These are phyloP conservation scores for Lophotis ruficrista DNA, from an alignment of 2,113 vertebrate species.

Conservation along the genomic window DNA sequence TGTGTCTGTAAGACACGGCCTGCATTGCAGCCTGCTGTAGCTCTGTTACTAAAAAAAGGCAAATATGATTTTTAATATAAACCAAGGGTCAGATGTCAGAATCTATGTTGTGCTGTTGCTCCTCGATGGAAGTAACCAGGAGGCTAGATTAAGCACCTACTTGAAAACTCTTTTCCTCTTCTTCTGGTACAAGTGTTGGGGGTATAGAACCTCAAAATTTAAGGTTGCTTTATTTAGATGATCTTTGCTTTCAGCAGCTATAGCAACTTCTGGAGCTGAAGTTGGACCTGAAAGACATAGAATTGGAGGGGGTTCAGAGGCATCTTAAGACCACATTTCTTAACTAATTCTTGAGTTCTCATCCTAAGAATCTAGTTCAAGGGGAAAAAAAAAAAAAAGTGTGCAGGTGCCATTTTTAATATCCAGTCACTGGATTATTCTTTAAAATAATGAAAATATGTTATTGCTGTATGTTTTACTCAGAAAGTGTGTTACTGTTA, in stretches of 20 bases:
- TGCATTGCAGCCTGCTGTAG: neutral
- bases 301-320: neutral
- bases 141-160: neutral
- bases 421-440: neutral
- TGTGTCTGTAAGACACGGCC: neutral
- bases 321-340: neutral
- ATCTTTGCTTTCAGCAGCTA: neutral
- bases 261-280: neutral
- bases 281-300: neutral
- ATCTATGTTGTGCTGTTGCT: neutral
- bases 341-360: neutral
- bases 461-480: neutral
- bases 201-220: neutral
- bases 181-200: neutral
- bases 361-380: neutral
- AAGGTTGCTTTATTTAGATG: neutral
- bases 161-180: neutral
- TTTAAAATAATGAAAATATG: neutral
- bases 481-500: neutral
- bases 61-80: neutral
- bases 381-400: neutral
- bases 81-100: neutral
- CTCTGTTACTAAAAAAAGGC: neutral
- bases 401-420: neutral
- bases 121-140: neutral